Evolutionary conservation across 2,113 vertebrate species (phyloP).

Genomic region (Pelvicachromis taeniatus): DNA sequence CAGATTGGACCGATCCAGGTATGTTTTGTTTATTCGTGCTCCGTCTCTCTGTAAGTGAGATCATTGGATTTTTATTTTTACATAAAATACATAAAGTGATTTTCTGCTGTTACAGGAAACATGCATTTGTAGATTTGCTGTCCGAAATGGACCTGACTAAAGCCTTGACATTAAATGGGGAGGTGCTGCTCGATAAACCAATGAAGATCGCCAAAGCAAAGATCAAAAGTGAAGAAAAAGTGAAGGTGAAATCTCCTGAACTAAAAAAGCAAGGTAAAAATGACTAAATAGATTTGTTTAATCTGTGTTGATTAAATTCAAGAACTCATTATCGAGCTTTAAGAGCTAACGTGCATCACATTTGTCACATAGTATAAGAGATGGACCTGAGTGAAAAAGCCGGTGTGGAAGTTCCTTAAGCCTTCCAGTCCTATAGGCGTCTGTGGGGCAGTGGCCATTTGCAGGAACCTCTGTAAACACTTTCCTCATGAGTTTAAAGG

Average conservation of each 20-base stretch:
- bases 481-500: not conserved
- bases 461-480: not conserved
- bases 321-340: not conserved
- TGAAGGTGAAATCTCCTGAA: conserved; percentile 30
- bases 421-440: not conserved
- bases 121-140: conserved; percentile 52
- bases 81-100: not conserved
- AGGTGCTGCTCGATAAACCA: conserved; percentile 80
- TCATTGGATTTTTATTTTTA: not conserved
- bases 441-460: not conserved
- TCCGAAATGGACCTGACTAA: conserved; percentile 82
- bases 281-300: not conserved
- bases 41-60: not conserved
- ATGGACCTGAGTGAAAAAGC: not conserved
- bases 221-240: conserved; percentile 39
- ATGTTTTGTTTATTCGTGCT: not conserved
- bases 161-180: conserved; percentile 82
- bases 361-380: not conserved
- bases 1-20: conserved; percentile 34
- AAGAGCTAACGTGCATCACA: not conserved
- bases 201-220: conserved; percentile 84
- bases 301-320: not conserved
- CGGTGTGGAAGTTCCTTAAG: not conserved
- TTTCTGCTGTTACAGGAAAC: conserved; percentile 45
- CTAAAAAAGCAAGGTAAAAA: conserved; percentile 80